Evolutionary conservation across 2,888 invertebrate species (phyloP), one percentile per base, ranked within the genome.

Genomic region (Lycia hirtaria): DNA sequence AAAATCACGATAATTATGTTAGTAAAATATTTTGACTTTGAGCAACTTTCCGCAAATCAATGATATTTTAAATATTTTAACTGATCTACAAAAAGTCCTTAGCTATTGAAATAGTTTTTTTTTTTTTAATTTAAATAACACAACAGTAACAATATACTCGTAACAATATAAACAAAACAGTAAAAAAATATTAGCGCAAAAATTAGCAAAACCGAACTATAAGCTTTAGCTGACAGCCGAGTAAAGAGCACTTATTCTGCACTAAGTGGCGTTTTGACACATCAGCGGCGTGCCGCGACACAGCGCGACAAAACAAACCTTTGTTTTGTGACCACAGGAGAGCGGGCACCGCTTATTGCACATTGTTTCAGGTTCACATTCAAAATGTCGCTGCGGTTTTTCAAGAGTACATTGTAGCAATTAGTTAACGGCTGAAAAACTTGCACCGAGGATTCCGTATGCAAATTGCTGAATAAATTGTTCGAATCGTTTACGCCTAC

Each of bases 281-380:
- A 68, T 61, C 62, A 70, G 43, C 65, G 66, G 64, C 51, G 64
- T 54, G 38, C 54, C 54, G 41, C 54, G 49, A 58, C 51, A 51
- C 55, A 60, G 57, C 55, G 60, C 60, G 53, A 68, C 63, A 67
- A 65, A 70, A 71, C 67, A 69, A 69, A 61, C 68, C 67, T 67
- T 72, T 74, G 69, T 70, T 71, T 60, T 56, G 64, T 26, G 58
- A 65, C 66, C 70, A 56, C 66, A 67, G 55, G 64, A 57, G 56
- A 65, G 61, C 67, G 57, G 56, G 49, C 44, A 61, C 71, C 72
- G 71, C 68, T 73, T 73, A 76, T 72, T 70, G 73, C 71, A 68
- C 72, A 76, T 76, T 76, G 74, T 80, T 78, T 77, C 70, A 68
- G 65, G 67, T 57, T 60, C 57, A 69, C 68, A 68, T 77, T 74